phyloP scores from a whole-genome alignment of 2,113 vertebrate genomes.

The Sitta europaea region DNA sequence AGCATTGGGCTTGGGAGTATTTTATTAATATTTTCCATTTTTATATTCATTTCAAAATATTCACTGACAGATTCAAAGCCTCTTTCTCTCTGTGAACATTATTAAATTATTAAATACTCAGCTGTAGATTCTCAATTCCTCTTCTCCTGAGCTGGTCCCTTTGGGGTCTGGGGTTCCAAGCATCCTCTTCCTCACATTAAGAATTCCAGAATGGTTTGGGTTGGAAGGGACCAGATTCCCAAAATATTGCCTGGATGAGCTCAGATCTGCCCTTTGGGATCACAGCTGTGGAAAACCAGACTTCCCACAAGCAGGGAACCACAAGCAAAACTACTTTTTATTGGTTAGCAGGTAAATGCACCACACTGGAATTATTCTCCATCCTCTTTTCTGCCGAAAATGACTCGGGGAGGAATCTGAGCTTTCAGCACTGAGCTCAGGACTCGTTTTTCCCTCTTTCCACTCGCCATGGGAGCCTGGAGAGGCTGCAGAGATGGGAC shows the following conservation, averaged over 20 bases:
- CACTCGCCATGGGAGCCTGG: accelerated
- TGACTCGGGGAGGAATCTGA: background rate
- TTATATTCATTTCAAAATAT: background rate
- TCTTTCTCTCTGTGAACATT: background rate
- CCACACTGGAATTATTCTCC: background rate
- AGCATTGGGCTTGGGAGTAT: background rate
- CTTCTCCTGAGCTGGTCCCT: background rate
- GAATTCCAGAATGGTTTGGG: background rate
- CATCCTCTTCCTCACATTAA: accelerated
- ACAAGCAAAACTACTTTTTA: background rate
- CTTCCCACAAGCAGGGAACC: background rate
- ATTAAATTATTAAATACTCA: background rate
- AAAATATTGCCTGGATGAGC: background rate
- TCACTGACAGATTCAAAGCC: background rate
- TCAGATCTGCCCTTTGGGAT: background rate
- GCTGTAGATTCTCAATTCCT: background rate
- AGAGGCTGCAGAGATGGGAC: background rate
- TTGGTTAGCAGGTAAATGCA: background rate
- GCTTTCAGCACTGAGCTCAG: background rate
- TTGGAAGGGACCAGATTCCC: background rate
- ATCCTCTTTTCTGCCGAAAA: background rate
- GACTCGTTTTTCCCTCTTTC: background rate
- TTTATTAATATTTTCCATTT: background rate
- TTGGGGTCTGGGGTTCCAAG: background rate
- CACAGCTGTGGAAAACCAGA: background rate